Evolutionary conservation across 2,888 invertebrate genomes (phyloP).

Genomic region (Pristionchus mayeri): DNA sequence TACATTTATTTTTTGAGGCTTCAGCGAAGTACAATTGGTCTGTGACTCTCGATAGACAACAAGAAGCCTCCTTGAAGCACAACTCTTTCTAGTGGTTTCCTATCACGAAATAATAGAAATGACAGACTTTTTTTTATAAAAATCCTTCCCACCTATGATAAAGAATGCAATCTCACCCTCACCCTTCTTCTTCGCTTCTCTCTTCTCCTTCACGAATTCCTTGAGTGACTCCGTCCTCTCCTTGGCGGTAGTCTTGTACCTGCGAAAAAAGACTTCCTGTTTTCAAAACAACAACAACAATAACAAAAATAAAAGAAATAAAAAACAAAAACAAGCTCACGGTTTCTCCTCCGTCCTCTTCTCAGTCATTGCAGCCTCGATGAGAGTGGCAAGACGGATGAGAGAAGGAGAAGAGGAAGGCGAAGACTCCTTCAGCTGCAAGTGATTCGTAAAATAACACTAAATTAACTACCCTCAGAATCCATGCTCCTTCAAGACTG

Average conservation of each 20-base stretch:
- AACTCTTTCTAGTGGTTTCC: no score
- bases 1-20: no score
- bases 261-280: background rate
- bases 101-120: no score
- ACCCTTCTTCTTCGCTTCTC: background rate
- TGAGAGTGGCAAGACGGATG: background rate
- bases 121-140: no score
- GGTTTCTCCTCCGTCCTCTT: background rate
- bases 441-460: no score
- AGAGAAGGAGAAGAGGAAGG: background rate
- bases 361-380: background rate
- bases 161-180: no score
- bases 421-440: constrained; percentile 33
- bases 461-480: no score
- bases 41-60: no score
- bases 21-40: no score
- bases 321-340: constrained; percentile 4
- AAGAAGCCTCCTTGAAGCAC: no score
- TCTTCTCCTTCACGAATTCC: constrained; percentile 4
- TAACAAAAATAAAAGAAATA: background rate
- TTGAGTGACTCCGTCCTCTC: background rate
- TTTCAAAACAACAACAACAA: background rate
- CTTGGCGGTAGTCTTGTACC: constrained; percentile 1
- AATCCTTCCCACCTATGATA: no score
- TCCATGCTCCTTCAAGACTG: no score